These are phyloP conservation scores for Palythoa grandiflora DNA, from an alignment of 92 coral and sea anemone genomes.

Conservation along the genomic window DNA sequence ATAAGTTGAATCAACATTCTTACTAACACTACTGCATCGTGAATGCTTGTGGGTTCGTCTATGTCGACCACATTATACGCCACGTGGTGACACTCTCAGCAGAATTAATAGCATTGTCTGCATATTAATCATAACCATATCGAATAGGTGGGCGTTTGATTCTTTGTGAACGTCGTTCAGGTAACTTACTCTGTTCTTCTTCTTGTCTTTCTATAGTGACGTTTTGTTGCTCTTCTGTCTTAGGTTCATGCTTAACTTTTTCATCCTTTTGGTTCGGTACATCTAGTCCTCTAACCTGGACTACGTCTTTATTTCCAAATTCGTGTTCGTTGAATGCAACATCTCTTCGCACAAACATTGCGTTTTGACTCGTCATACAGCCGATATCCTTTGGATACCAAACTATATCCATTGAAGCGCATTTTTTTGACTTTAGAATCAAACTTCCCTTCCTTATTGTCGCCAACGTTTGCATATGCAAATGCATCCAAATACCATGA, in stretches of 20 bases:
- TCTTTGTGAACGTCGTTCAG: slow-evolving; percentile 50
- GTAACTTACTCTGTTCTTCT: neutral
- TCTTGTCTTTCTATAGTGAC: neutral
- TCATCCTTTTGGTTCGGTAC: neutral
- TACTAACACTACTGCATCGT: slow-evolving; percentile 64
- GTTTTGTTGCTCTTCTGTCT: neutral
- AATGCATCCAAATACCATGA: slow-evolving; percentile 61
- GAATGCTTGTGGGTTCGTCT: slow-evolving; percentile 53
- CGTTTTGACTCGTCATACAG: slow-evolving; percentile 54
- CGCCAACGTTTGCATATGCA: too few relatives aligned
- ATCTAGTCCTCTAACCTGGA: neutral
- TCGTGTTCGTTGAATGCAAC: slow-evolving; percentile 56
- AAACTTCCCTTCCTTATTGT: too few relatives aligned
- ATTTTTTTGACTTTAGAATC: too few relatives aligned
- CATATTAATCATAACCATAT: slow-evolving; percentile 64
- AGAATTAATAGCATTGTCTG: slow-evolving; percentile 24
- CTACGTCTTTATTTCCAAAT: slow-evolving; percentile 34
- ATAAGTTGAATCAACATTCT: slow-evolving; percentile 49
- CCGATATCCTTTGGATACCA: slow-evolving; percentile 58
- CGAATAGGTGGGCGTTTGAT: slow-evolving; percentile 42
- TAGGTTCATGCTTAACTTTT: neutral
- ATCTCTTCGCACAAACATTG: slow-evolving; percentile 61
- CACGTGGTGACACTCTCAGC: slow-evolving; percentile 46
- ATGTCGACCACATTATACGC: slow-evolving; percentile 52
- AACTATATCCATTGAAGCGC: slow-evolving; percentile 60